Evolutionary conservation across 2,797 vertebrate species (phyloP).

Genomic region (Babyrousa celebensis): DNA sequence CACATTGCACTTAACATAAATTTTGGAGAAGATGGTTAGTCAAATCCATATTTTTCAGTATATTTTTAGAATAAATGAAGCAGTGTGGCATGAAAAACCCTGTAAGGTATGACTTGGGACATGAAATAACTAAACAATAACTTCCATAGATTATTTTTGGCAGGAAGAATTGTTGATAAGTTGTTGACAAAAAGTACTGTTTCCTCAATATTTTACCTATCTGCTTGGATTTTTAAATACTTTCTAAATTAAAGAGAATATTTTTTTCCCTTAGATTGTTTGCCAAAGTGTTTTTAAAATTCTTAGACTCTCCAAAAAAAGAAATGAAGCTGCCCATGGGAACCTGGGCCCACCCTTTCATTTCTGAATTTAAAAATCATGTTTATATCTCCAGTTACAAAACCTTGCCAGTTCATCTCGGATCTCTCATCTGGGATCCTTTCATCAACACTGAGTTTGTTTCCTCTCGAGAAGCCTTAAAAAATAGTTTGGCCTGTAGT

Average conservation of each 20-base stretch:
- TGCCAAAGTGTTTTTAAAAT: background rate
- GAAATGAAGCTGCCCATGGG: background rate
- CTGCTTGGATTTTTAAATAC: too few species aligned
- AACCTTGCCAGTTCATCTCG: background rate
- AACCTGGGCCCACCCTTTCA: background rate
- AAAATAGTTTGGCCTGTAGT: conserved; percentile 8
- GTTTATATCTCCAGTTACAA: background rate
- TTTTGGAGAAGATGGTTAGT: conserved; percentile 56
- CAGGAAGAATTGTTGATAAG: background rate
- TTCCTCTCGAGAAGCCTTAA: conserved; percentile 3
- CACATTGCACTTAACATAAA: conserved; percentile 48
- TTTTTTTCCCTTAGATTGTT: background rate
- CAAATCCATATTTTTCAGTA: conserved; percentile 10
- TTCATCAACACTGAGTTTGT: background rate
- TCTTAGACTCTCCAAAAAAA: background rate
- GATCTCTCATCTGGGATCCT: background rate
- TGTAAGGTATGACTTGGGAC: background rate
- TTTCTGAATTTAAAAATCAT: background rate
- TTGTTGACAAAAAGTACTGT: conserved; percentile 23
- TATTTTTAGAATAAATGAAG: conserved; percentile 68
- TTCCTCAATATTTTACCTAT: conserved; percentile 13
- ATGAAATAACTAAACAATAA: conserved; percentile 3
- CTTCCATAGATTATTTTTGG: background rate
- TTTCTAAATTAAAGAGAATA: too few species aligned
- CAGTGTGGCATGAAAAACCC: conserved; percentile 27